phyloP scores from a whole-genome alignment of 2,113 vertebrate genomes.

The Gorilla gorilla region DNA sequence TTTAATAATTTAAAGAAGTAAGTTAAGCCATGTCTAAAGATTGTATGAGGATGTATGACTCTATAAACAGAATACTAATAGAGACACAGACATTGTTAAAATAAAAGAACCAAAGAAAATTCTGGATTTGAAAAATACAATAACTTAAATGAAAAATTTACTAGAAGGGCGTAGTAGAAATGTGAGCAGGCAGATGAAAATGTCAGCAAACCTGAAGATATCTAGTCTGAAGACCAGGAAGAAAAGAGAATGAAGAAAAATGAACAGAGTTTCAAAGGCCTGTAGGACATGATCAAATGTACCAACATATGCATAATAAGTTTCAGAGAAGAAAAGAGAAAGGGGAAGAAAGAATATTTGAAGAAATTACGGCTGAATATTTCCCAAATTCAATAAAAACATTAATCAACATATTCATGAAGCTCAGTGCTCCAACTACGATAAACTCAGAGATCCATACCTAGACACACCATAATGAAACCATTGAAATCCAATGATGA shows the following conservation, averaged over 20 bases:
- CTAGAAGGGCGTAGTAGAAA: background rate
- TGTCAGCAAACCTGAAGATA: background rate
- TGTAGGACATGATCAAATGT: background rate
- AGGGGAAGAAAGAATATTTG: background rate
- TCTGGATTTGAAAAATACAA: background rate
- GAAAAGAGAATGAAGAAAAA: background rate
- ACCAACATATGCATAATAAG: background rate
- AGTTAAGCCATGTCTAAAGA: background rate
- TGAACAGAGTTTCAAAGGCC: background rate
- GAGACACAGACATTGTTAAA: background rate
- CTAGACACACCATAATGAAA: background rate
- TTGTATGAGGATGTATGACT: background rate
- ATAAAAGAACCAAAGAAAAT: background rate
- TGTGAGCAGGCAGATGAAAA: background rate
- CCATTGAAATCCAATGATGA: background rate
- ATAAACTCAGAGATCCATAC: background rate
- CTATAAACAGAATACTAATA: background rate
- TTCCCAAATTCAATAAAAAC: background rate
- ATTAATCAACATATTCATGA: background rate
- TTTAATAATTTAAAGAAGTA: background rate
- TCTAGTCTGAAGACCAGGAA: background rate
- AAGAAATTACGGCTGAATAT: background rate
- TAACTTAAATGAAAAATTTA: background rate
- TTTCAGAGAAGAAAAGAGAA: background rate
- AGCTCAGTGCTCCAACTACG: background rate